These are phyloP conservation scores for Anisognathus igniventris DNA, from an alignment of 2,797 vertebrate species.

Conservation along the genomic window DNA sequence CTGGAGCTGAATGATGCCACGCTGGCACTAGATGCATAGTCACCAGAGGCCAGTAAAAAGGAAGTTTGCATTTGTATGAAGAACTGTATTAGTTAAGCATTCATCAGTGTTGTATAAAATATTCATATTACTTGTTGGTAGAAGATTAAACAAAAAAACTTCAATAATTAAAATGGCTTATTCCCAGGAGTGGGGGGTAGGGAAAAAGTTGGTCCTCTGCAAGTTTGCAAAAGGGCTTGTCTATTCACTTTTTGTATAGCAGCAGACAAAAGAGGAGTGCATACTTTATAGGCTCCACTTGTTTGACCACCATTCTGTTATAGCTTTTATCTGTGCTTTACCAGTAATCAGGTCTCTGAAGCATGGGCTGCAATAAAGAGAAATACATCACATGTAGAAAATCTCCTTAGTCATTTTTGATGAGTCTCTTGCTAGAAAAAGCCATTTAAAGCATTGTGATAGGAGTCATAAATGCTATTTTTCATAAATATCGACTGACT, in stretches of 20 bases:
- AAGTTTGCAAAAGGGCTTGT: conserved; percentile 73
- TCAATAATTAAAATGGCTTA: conserved; percentile 74
- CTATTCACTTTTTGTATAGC: conserved; percentile 78
- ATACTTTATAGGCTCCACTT: conserved; percentile 73
- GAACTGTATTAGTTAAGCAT: conserved; percentile 76
- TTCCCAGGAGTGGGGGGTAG: conserved; percentile 59
- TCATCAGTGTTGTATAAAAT: conserved; percentile 73
- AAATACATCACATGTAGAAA: neutral
- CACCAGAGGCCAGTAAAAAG: conserved; percentile 77
- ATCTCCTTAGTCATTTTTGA: conserved; percentile 16
- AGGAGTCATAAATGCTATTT: neutral
- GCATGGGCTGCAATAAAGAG: neutral
- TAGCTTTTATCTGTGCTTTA: conserved; percentile 71
- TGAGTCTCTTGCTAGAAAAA: neutral
- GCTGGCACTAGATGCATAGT: conserved; percentile 72
- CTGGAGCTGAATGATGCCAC: conserved; percentile 82
- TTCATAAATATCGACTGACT: neutral
- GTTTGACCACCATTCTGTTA: conserved; percentile 59
- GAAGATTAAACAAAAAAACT: conserved; percentile 68
- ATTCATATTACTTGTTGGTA: conserved; percentile 71
- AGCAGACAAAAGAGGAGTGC: conserved; percentile 74
- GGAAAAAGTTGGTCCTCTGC: conserved; percentile 64
- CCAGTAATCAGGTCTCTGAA: conserved; percentile 56
- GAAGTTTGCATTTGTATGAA: conserved; percentile 80
- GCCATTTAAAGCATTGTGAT: conserved; percentile 3